Evolutionary conservation across 2,888 invertebrate genomes (phyloP), one percentile per base, ranked within the genome.

Genomic region (Craniophora ligustri): DNA sequence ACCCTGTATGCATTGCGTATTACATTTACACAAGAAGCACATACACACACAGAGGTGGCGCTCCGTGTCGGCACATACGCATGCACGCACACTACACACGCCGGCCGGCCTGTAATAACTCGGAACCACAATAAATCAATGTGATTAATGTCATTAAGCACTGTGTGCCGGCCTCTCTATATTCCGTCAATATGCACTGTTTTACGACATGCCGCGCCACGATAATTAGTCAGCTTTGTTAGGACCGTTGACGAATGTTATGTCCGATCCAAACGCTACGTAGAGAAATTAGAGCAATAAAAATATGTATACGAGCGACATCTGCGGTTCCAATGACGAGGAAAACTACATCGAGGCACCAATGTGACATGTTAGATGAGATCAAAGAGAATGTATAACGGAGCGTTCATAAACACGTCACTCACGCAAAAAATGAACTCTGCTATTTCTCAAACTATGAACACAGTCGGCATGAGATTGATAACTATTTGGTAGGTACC

Each of bases 61-160:
- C 39, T 49, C 64, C 65, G 73, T 69, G 69, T 75, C 59, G 57
- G 72, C 71, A 72, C 75, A 72, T 69, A 81, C 76, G 72, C 76
- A 78, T 78, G 75, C 79, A 83, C 88, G 81, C 91, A 88, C 87
- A 89, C 89, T 70, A 69, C 65, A 66, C 67, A 64, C 74, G 67
- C 65, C 82, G 84, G 84, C 88, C 87, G 87, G 91, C 92, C 93
- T 92, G 93, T 93, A 93, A 93, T 93, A 93, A 93, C 93, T 93
- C 92, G 93, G 92, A 92, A 92, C 93, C 93, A 92, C 93, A 92
- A 93, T 93, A 93, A 93, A 93, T 93, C 93, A 93, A 93, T 92
- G 92, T 93, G 93, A 93, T 93, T 93, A 93, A 93, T 93, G 93
- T 92, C 93, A 93, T 93, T 93, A 93, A 92, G 93, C 91, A 92